Base-by-base conservation (phyloP, 2,888 invertebrate genomes). In the Imbricaverruca yamaguchii region DNA sequence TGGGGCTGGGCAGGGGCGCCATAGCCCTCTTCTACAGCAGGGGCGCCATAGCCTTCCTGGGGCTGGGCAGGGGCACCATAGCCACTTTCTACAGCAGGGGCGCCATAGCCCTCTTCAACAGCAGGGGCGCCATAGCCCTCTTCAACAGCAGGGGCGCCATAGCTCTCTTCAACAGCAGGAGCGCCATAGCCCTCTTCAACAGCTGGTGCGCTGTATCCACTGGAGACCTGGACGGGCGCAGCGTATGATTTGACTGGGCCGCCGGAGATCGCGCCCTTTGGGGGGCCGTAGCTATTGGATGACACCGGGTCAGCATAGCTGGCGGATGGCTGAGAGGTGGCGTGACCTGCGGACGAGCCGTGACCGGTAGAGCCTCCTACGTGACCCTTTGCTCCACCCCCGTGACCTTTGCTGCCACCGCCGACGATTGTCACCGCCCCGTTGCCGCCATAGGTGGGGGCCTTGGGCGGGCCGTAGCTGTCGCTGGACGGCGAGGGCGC, bases 401-500 rank as follows among this genome's bases (percentile, higher is more conserved):
- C 57, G 65, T 67, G 65, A 11, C 65, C 65, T 11, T 67, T 67
- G 57, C 57, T 23, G 23, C 12, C 56, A 6, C 79, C 79, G 12
- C 79, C 79, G 7, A 79, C 56, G 11, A 79, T 59, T 1, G 79
- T 57, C 23, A 79, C 79, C 8, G 57, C 79, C 13, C 79, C 79
- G 25, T 23, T 9, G 23, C 55, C 55, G 23, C 57, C 23, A 15
- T 57, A 23, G 57, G 23, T 15, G 23, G 79, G 13, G 12, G 79
- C 23, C 57, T 59, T 79, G 15, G 79, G 79, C 13, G 57, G 79
- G 1, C 79, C 79, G 25, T 79, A 79, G 56, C 79, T 57, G 57
- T 59, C 25, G 12, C 79, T 57, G 18, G 79, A 79, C 13, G 56
- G 56, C 12, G 79, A 53, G 13, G 79, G 79, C n/a, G 57, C 57